phyloP scores from a whole-genome alignment of 2,113 vertebrate genomes.

The Toxotes chatareus region DNA sequence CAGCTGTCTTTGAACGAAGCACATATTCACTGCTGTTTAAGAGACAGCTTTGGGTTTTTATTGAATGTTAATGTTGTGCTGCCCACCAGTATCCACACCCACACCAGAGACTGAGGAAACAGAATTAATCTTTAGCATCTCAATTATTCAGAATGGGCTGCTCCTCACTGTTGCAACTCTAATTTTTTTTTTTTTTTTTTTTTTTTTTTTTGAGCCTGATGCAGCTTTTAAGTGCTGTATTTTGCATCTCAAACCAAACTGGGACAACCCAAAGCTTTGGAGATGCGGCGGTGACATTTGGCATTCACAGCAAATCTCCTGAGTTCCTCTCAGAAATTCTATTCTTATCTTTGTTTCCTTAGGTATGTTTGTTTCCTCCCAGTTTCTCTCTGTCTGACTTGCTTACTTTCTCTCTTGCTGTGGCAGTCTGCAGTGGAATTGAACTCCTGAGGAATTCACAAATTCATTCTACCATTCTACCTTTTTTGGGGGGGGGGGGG shows the following conservation, averaged over 20 bases:
- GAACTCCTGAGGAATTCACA: not conserved
- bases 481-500: not conserved
- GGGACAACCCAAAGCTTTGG: constrained; percentile 62
- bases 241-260: constrained; percentile 71
- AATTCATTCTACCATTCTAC: not conserved
- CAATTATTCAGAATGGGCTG: not conserved
- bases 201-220: not conserved
- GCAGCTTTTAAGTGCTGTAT: constrained; percentile 38
- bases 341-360: constrained; percentile 65
- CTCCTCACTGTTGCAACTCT: not conserved
- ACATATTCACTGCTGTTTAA: not conserved
- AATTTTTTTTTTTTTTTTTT: constrained; percentile 12
- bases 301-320: constrained; percentile 70
- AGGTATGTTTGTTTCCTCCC: constrained; percentile 53
- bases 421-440: constrained; percentile 16
- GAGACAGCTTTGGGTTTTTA: not conserved
- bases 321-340: constrained; percentile 60
- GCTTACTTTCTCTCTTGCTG: constrained; percentile 14
- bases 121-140: constrained; percentile 4
- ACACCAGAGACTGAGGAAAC: not conserved
- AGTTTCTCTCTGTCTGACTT: constrained; percentile 17
- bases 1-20: not conserved
- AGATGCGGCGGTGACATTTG: constrained; percentile 72
- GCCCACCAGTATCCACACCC: not conserved
- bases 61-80: not conserved